Percentiles rank a stretch among this genome's conserved stretches.
These are phyloP conservation scores for Pangasius mekongensis DNA, from an alignment of 2,797 vertebrate species.

Conservation along the genomic window DNA sequence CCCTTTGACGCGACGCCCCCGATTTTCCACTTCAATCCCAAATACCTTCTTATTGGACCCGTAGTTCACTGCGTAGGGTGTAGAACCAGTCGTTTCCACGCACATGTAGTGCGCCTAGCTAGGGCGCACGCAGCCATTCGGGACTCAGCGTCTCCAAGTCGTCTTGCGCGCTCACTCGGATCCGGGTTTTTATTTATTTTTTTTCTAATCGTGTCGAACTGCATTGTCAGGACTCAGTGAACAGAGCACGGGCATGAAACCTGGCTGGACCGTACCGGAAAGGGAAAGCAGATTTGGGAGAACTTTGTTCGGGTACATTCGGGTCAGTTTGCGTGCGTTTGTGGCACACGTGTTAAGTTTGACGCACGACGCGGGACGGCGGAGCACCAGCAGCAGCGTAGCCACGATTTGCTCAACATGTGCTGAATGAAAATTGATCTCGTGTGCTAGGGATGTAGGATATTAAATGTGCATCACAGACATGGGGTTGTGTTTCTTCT, in stretches of 20 bases:
- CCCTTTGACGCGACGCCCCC: conserved; percentile 17
- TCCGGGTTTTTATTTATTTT: neutral
- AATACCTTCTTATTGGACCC: neutral
- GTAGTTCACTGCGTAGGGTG: neutral
- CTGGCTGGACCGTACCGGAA: neutral
- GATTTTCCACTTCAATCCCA: neutral
- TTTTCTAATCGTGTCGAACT: neutral
- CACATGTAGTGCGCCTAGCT: conserved; percentile 9
- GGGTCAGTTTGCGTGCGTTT: neutral
- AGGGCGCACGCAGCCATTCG: neutral
- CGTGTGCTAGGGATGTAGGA: neutral
- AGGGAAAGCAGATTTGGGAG: neutral
- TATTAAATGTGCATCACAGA: neutral
- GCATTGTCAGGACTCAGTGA: neutral
- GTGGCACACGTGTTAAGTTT: neutral
- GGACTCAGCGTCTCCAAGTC: conserved; percentile 7
- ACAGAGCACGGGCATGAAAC: neutral
- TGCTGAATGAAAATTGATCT: neutral
- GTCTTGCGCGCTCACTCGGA: neutral
- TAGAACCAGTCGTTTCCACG: neutral
- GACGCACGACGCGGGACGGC: conserved; percentile 9
- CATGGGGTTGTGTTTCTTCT: too few species aligned
- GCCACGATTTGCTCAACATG: neutral
- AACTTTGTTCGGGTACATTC: neutral
- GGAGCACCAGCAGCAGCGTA: neutral